Evolutionary conservation across 2,113 vertebrate species (phyloP).

Genomic region (Noctilio leporinus): DNA sequence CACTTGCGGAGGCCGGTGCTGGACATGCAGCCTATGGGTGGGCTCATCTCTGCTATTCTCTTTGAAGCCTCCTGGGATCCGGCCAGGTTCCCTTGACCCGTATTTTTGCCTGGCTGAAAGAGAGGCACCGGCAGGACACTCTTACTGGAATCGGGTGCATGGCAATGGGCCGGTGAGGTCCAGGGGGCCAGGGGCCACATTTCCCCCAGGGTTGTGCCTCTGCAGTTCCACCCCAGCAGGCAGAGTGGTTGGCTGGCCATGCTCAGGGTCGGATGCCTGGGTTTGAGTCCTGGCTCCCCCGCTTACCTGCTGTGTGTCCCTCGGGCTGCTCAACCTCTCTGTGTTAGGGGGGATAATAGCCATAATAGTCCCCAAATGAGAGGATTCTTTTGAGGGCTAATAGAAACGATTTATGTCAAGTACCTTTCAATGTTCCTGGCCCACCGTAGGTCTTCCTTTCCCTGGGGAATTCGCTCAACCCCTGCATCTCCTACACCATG

Average conservation of each 20-base stretch:
- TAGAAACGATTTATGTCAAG: neutral
- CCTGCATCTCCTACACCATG: neutral
- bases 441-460: neutral
- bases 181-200: neutral
- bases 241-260: neutral
- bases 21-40: neutral
- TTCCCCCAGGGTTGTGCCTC: neutral
- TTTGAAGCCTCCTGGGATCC: neutral
- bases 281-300: neutral
- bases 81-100: neutral
- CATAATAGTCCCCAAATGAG: neutral
- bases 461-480: neutral
- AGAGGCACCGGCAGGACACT: neutral
- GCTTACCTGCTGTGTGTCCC: neutral
- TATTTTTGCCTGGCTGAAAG: neutral
- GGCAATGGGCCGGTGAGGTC: neutral
- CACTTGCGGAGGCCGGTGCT: neutral
- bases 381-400: neutral
- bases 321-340: too few relatives aligned
- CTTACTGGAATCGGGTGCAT: neutral
- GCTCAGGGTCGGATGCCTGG: neutral
- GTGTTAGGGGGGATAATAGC: too few relatives aligned
- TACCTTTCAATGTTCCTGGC: neutral
- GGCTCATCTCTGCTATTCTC: neutral
- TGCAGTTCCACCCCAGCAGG: neutral